Evolutionary conservation across 1,140 invertebrate species (phyloP), one percentile per base, ranked within the genome.

Genomic region (Monochamus saltuarius): DNA sequence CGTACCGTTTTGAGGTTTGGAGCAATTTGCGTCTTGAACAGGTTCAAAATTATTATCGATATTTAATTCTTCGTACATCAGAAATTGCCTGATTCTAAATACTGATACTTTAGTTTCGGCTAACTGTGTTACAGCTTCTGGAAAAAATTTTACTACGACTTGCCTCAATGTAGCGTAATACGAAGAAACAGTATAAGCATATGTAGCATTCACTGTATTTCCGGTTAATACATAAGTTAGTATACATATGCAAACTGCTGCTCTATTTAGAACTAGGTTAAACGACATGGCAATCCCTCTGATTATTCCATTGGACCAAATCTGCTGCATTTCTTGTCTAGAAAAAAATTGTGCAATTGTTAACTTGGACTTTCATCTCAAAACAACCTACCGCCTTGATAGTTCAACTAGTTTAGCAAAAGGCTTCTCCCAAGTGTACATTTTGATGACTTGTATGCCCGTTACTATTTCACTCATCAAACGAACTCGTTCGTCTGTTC

Each of bases 371-470:
- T 19, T 17, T 13, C 17, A n/a, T 13, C 6, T 14, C 14, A 11
- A 35, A 11, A 52, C 10, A 16, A 16, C 65, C 55, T 67, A 82
- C 81, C 77, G 70, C 64, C 68, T 59, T 10, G 36, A 49, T 10
- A 56, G 11, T 64, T 66, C 61, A 2, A 69, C 68, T 4, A 73
- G 54, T 56, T 63, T 65, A 16, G 66, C 62, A 56, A 73, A 73
- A 0, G 89, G 89, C 53, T 86, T 84, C 73, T 94, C 91, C 91
- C 91, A 94, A 0, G 88, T 85, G 70, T 92, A 93, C 91, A 95
- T 94, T 78, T 96, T 97, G 40, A 78, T 78, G 58, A 90, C 85
- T 75, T 88, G 82, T 75, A 92, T 90, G n/a, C 87, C 89, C 29
- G 80, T 79, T 47, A 91, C 86, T 37, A 92, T 87, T 75, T 91